Base-by-base conservation (phyloP, 2,888 invertebrate species). In the Caenorhabditis panamensis region DNA sequence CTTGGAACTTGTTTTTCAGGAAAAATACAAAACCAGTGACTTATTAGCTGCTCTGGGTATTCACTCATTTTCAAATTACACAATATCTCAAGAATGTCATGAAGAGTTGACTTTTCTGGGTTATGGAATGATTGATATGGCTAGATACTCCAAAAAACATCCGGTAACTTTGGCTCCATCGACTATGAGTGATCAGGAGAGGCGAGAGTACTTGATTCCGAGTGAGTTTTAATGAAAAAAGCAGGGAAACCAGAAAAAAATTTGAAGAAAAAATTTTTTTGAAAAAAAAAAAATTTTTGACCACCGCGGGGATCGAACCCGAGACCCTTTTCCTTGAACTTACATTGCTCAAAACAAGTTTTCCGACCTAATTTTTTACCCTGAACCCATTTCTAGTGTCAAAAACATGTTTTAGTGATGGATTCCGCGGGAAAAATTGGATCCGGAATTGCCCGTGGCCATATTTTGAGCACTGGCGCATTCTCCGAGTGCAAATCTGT, bases 341-440 rank as follows among this genome's bases (percentile, higher is more conserved):
- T 13, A 26, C 26, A 47, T 47, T 47, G 47, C 47, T 13, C 8
- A 24, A 20, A 51, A 51, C 9, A 51, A 1, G 51, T 9, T 4
- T 51, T 41, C 41, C 13, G 13, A 13, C 5, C 11, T 18, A 51
- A 18, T n/a, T 58, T 58, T 36, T 36, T 3, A n/a, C 36, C 5
- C 18, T 20, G 51, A 51, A 51, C n/a, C n/a, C n/a, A n/a, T n/a
- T 18, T 31, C 31, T 6, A 31, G 9, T 31, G 4, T 31, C 31
- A 31, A 6, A 44, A n/a, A n/a, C n/a, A n/a, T 9, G 0, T 72
- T 84, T 63, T 59, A 85, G 85, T 86, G 78, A 58, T 85, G 67
- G 86, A 86, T 47, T 59, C 82, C 1, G 71, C 82, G 18, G 86
- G 84, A 20, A 85, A 84, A 63, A 61, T 81, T 5, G 81, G 80